Base-by-base conservation (phyloP, 2,113 vertebrate species). In the Microtus pennsylvanicus region DNA sequence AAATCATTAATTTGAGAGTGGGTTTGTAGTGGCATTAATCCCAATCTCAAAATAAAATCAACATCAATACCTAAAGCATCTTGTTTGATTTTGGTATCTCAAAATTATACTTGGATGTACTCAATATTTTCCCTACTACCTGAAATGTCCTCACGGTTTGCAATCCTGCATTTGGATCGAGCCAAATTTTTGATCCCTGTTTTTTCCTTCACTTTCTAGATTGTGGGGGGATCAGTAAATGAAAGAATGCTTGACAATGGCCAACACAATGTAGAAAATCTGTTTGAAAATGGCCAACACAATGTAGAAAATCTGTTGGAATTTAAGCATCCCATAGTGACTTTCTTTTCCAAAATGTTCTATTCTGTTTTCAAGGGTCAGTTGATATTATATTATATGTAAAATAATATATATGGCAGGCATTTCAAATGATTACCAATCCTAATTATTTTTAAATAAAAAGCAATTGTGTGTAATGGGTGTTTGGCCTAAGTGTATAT, bases 11-110 rank as follows among this genome's bases (percentile, higher is more conserved):
- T 22, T 7, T 65, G 52, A 87, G 45, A 8, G 12, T 19, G 28
- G 33, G 30, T 11, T 7, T 52, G 78, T 24, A 67, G 42, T 1
- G 35, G 42, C 3, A 11, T 35, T n/a, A 12, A 86, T 74, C 1
- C 1, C 17, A 50, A 26, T 35, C 33, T 74, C 52, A 83, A 58
- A 80, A 61, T 45, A 67, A 78, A 81, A 69, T 24, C 45, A 83
- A 12, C 4, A 30, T 14, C 26, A 30, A 5, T 8, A 1, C 22
- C 2, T 0, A 2, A 8, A 35, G 7, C 9, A 28, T 3, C 2
- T 35, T 35, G 9, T 52, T 78, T 38, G 52, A 11, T 38, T 19
- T 50, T 14, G 11, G n/a, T 26, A 10, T 52, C 11, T 87, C 38
- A 28, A 30, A 87, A 12, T 17, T 65, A 52, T 47, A 26, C 1